These are phyloP conservation scores for Muscicapa striata DNA, from an alignment of 2,797 vertebrate genomes.

Conservation along the genomic window DNA sequence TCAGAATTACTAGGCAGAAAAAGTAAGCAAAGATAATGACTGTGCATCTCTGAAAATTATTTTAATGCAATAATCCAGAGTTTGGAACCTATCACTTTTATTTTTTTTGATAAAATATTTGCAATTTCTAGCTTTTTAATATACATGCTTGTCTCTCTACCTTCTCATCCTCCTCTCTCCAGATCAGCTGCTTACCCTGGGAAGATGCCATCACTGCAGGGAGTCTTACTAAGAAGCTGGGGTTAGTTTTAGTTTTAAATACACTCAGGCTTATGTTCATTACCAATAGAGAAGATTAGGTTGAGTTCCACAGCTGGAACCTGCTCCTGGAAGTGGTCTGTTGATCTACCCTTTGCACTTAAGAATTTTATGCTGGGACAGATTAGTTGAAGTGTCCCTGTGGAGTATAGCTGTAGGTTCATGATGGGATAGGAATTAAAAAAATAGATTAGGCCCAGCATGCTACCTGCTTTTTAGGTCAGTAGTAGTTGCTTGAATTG, in stretches of 20 bases:
- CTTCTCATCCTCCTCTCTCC: not conserved
- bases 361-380: slow-evolving; percentile 1
- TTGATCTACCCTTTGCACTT: slow-evolving; percentile 22
- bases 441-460: slow-evolving; percentile 48
- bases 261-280: slow-evolving; percentile 33
- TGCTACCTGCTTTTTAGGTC: not conserved
- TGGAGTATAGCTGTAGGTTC: not conserved
- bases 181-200: not conserved
- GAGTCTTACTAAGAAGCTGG: slow-evolving; percentile 26
- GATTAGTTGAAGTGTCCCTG: slow-evolving; percentile 39
- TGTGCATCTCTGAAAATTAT: not conserved
- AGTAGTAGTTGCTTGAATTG: slow-evolving; percentile 4
- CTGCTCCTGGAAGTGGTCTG: slow-evolving; percentile 25
- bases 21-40: not conserved
- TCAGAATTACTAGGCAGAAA: not conserved
- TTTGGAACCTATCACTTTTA: fast-evolving
- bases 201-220: slow-evolving; percentile 25
- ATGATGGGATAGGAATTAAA: slow-evolving; percentile 25
- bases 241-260: slow-evolving; percentile 29
- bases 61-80: not conserved
- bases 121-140: not conserved
- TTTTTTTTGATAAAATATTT: not conserved
- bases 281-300: slow-evolving; percentile 41
- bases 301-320: slow-evolving; percentile 52
- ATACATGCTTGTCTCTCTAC: not conserved